Conservation (phyloP, 1,140 invertebrate species). For the Trypoxylus dichotomus region DNA sequence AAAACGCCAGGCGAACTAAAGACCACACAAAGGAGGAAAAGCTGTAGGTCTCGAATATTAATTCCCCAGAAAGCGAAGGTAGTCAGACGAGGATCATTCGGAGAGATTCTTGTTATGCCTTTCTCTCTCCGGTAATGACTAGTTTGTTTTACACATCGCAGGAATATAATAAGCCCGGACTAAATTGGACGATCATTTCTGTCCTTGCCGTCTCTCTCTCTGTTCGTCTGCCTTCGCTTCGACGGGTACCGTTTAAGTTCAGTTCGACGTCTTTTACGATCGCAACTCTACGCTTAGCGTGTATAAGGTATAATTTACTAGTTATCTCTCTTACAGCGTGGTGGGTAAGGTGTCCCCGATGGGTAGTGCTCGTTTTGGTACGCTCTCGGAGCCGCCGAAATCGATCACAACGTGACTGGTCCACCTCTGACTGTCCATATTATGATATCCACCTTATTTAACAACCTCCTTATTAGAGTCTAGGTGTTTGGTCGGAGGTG, state of each 20-base stretch:
- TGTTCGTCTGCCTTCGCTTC: neutral
- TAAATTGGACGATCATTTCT: slow-evolving; percentile 13
- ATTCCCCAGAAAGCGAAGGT: neutral
- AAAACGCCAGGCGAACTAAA: neutral
- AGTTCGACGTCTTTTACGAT: neutral
- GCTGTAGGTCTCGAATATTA: neutral
- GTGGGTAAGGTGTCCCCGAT: slow-evolving; percentile 47
- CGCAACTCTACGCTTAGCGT: neutral
- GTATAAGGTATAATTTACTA: slow-evolving; percentile 52
- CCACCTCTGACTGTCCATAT: slow-evolving; percentile 40
- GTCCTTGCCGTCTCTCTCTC: neutral
- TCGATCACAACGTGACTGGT: neutral
- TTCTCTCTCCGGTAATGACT: slow-evolving; percentile 7
- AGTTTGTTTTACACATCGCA: slow-evolving; percentile 18
- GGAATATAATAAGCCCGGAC: neutral
- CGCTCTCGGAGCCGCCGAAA: neutral
- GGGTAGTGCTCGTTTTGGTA: neutral
- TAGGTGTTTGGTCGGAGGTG: neutral
- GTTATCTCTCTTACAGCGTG: slow-evolving; percentile 51
- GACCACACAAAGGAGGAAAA: neutral
- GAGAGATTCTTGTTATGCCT: neutral
- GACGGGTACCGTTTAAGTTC: no score
- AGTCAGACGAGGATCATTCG: neutral
- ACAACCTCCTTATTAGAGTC: slow-evolving; percentile 44
- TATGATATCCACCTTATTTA: slow-evolving; percentile 48